phyloP scores from a whole-genome alignment of 2,888 invertebrate species.

The Ephialtes manifestator region DNA sequence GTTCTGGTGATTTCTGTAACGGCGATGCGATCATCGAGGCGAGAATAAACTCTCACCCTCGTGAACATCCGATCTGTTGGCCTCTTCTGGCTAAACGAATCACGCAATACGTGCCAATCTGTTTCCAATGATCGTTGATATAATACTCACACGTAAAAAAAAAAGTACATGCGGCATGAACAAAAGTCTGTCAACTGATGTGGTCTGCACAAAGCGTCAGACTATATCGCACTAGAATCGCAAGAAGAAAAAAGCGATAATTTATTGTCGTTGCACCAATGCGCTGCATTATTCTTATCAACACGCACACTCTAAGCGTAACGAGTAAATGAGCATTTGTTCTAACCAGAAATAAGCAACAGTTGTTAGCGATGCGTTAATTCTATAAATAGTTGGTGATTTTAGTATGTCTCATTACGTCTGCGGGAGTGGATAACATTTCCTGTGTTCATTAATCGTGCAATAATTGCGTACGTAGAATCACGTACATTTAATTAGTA shows the following conservation, averaged over 20 bases:
- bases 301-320: conserved; percentile 10
- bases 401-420: conserved; percentile 23
- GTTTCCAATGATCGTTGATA: conserved; percentile 24
- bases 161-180: conserved; percentile 10
- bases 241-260: conserved; percentile 3
- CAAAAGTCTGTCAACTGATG: conserved; percentile 1
- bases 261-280: conserved; percentile 33
- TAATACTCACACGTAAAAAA: conserved; percentile 1
- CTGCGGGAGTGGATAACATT: conserved; percentile 39
- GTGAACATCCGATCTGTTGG: conserved; percentile 51
- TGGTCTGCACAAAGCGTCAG: conserved; percentile 6
- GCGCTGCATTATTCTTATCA: conserved; percentile 51
- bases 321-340: conserved; percentile 50
- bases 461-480: not conserved
- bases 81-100: conserved; percentile 44
- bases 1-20: conserved; percentile 34
- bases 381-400: conserved; percentile 65
- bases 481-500: no score
- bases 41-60: conserved; percentile 60
- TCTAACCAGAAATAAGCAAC: conserved; percentile 54
- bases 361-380: conserved; percentile 50
- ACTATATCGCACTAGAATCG: conserved; percentile 30
- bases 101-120: conserved; percentile 48
- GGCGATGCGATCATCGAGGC: conserved; percentile 68
- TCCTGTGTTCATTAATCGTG: not conserved